A percentile compares a stretch with the other conserved stretches of the same genome.
phyloP scores from a whole-genome alignment of 2,888 invertebrate genomes.

The Frankliniella intonsa region DNA sequence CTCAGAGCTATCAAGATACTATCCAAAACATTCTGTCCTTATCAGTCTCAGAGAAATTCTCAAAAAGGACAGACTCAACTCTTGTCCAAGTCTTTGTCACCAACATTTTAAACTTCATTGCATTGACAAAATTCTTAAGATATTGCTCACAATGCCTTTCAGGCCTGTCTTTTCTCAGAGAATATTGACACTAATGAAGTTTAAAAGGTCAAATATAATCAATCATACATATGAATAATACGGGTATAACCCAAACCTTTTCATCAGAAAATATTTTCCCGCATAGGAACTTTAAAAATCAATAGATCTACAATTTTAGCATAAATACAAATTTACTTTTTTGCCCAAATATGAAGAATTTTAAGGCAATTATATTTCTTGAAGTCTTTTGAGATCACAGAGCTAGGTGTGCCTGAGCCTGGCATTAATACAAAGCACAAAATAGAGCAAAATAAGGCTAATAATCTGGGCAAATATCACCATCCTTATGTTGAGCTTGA shows the following conservation, averaged over 20 bases:
- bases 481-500: no score
- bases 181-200: no score
- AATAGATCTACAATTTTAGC: not conserved
- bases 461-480: no score
- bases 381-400: conserved; percentile 16
- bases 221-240: not conserved
- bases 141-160: not conserved
- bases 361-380: not conserved
- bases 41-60: no score
- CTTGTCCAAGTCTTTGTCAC: no score
- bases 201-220: no score
- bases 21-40: no score
- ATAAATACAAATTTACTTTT: not conserved
- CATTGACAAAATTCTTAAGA: no score
- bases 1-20: not conserved
- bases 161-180: no score
- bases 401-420: not conserved
- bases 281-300: not conserved
- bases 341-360: not conserved
- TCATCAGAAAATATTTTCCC: not conserved
- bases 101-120: no score
- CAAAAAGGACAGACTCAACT: no score
- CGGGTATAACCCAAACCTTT: not conserved
- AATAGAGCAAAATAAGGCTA: no score
- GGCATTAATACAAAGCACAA: not conserved